Base-by-base conservation (phyloP, 2,797 vertebrate genomes). In the Bovichtus diacanthus region DNA sequence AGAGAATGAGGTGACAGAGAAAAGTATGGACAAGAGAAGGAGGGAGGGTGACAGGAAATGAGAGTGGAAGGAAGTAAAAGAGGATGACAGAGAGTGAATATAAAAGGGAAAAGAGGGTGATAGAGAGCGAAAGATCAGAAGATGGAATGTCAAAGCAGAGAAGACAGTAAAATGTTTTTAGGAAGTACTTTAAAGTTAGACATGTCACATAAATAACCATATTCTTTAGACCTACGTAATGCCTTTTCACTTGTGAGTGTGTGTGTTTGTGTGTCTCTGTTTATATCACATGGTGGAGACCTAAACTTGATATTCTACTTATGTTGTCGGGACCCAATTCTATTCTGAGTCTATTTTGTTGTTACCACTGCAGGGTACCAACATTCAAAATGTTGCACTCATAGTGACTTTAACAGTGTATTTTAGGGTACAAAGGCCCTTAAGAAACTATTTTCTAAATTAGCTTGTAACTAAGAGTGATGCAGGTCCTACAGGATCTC, bases 121-220 rank as follows among this genome's bases (percentile, higher is more conserved):
- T 15, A 39, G 44, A 71, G 70, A 46, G 38, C 74, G 38, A 66
- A 68, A 50, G 63, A 79, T 78, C 64, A 19, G 43, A 38, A 70
- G 70, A 68, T 58, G 69, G 50, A 34, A 70, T 69, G 81, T 84
- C 65, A 84, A 74, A 84, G 66, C 38, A 59, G 58, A 76, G 67
- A 70, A 50, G 75, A 73, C 68, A 60, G 67, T 82, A 80, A 84
- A 84, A 81, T 60, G 46, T 70, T 89, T 84, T 76, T 77, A 73
- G 58, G 58, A 74, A 74, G 61, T 75, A 51, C 63, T 86, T 79
- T 16, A 59, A 64, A 78, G 39, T 76, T 68, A 70, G 74, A 87
- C 64, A 36, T 7, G 15, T 64, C 63, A 65, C 78, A 79, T 86
- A 78, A 81, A 88, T 82, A 72, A 76, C 46, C 27, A 44, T 58